Evolutionary conservation across 2,113 vertebrate species (phyloP), one percentile per base, ranked within the genome.

Genomic region (Dasyprocta punctata): DNA sequence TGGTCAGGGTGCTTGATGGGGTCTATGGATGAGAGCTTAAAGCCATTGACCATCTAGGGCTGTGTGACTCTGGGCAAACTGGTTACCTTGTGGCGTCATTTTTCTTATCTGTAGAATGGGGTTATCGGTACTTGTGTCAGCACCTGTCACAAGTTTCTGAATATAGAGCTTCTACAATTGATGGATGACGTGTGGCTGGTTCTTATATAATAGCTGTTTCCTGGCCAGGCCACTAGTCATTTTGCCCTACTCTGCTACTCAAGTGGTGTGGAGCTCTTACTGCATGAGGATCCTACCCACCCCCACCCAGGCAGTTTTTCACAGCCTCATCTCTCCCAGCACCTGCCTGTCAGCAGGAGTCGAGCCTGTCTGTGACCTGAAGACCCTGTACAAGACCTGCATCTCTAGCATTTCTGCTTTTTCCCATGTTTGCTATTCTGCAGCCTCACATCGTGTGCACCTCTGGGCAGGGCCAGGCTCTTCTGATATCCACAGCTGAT

Each of bases 1-100:
- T 17, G 36, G 54, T 20, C 3, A 38, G 30, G 22, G 56, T 11
- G 1, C 2, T 0, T 5, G 10, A 3, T 1, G 1, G 67, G 9
- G 4, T 63, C 54, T 54, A 60, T 11, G 47, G 61, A 19, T 20
- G n/a, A 65, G 26, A 12, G 3, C 44, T 30, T 20, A 75, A 90
- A 19, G 30, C 44, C 20, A 69, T 26, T 41, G 61, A 60, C 54
- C 17, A 1, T 22, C 41, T 30, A 33, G 22, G 83, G 24, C 7
- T 7, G 0, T 20, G 30, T 33, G 86, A 52, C n/a, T 71, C 85
- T 11, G 44, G 86, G 71, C 30, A 65, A 60, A 30, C 17, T 1
- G 0, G 61, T 77, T 85, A 84, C 44, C 44, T 8, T 9, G 7
- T 16, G 54, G 60, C 56, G 65, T 81, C 69, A 9, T n/a, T 80